Base-by-base conservation (phyloP, 2,113 vertebrate species). In the Oreochromis aureus region DNA sequence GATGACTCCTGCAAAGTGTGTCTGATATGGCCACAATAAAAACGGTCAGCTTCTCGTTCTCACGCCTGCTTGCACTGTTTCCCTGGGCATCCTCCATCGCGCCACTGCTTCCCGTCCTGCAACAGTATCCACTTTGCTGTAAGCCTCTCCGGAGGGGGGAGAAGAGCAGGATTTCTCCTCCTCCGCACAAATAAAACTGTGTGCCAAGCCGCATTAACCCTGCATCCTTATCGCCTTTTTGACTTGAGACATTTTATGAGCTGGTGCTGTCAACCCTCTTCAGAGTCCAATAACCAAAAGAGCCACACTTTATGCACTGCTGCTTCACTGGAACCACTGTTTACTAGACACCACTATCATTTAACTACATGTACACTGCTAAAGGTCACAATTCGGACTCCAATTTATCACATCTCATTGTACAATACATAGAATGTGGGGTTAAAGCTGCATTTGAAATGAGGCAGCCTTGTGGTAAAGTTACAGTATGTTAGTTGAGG, bases 201-300 rank as follows among this genome's bases (percentile, higher is more conserved):
- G 83, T 88, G 93, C 91, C 94, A 93, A 93, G 90, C 89, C 32
- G 71, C 89, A 94, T 95, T 94, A 95, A 95, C 80, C 66, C 91
- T 87, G 89, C 91, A 93, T 93, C 83, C 90, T 96, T 93, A 93
- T 95, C 89, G 61, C 82, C 87, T 80, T 87, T 90, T 89, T 91
- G 89, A 94, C 89, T 95, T 90, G 88, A 93, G 86, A 95, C 93
- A 93, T 94, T 96, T 95, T 89, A 95, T 93, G 93, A 94, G 89
- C 61, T 13, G 71, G 88, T 89, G 89, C 80, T 81, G 85, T 92
- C 90, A 89, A 56, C 86, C 34, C 71, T 78, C 84, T 87, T 85
- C 46, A 85, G 69, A 79, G 85, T 78, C 86, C 82, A 78, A 79
- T 91, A 92, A 89, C 84, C 90, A 89, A 78, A 71, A 79, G 81